These are phyloP conservation scores for Aphelocoma coerulescens DNA, from an alignment of 2,113 vertebrate species.

Conservation along the genomic window DNA sequence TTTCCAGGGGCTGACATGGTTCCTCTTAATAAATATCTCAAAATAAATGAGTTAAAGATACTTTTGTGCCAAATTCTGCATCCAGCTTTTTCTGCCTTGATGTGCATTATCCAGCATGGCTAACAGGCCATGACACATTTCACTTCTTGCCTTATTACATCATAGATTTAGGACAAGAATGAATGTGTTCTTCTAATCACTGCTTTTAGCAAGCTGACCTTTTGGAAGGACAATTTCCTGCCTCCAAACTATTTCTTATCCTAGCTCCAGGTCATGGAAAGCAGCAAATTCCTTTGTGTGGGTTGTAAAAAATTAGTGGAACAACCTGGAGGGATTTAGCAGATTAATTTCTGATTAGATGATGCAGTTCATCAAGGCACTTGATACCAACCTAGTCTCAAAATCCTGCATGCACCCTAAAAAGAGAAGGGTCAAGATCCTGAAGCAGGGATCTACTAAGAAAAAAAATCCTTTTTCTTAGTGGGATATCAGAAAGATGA, in stretches of 20 bases:
- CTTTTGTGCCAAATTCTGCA: slow-evolving; percentile 18
- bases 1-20: not conserved
- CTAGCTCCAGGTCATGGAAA: not conserved
- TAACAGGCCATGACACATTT: slow-evolving; percentile 46
- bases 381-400: not conserved
- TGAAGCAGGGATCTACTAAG: not conserved
- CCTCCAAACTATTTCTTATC: not conserved
- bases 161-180: slow-evolving; percentile 3
- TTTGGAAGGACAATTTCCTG: not conserved
- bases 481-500: not conserved
- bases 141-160: slow-evolving; percentile 58
- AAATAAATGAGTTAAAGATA: not conserved
- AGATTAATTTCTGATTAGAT: not conserved
- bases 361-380: not conserved
- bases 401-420: not conserved
- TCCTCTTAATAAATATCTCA: not conserved
- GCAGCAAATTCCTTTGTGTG: not conserved
- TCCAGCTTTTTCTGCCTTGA: not conserved
- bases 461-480: not conserved
- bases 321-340: not conserved
- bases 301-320: not conserved
- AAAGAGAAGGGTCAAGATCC: not conserved
- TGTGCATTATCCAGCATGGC: not conserved
- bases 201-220: not conserved
- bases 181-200: not conserved